Percentiles rank a stretch among this genome's conserved stretches.
Evolutionary conservation across 2,888 invertebrate species (phyloP).

Genomic region (Muscina levida): DNA sequence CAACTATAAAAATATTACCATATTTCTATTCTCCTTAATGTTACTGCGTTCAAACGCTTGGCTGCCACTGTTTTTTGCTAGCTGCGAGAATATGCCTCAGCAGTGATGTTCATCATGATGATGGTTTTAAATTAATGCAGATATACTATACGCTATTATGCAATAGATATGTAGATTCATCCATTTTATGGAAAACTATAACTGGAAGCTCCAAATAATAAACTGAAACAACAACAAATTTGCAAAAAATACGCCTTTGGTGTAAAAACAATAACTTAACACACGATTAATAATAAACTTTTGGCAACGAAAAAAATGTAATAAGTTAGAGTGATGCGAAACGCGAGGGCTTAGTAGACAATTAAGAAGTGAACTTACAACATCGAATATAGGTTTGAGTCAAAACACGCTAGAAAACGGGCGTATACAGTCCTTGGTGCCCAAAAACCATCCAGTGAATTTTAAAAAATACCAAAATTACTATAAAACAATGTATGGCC

Average conservation of each 20-base stretch:
- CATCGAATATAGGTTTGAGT: constrained; percentile 24
- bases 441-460: neutral
- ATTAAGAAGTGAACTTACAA: constrained; percentile 55
- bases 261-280: too few species aligned
- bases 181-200: constrained; percentile 72
- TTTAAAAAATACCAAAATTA: neutral
- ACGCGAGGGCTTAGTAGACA: constrained; percentile 61
- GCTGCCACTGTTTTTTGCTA: neutral
- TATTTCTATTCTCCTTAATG: too few species aligned
- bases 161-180: constrained; percentile 66
- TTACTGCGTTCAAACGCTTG: neutral
- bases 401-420: constrained; percentile 33
- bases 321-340: constrained; percentile 66
- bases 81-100: too few species aligned
- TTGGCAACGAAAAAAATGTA: constrained; percentile 35
- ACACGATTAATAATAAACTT: neutral
- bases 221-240: constrained; percentile 19
- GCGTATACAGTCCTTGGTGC: constrained; percentile 34
- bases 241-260: constrained; percentile 13
- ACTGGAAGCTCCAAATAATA: constrained; percentile 31
- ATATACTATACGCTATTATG: constrained; percentile 68
- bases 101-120: constrained; percentile 9
- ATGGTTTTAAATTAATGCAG: constrained; percentile 59
- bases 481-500: constrained; percentile 31
- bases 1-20: too few species aligned